Conservation (phyloP, 2,888 invertebrate species). For the Apamea monoglypha region DNA sequence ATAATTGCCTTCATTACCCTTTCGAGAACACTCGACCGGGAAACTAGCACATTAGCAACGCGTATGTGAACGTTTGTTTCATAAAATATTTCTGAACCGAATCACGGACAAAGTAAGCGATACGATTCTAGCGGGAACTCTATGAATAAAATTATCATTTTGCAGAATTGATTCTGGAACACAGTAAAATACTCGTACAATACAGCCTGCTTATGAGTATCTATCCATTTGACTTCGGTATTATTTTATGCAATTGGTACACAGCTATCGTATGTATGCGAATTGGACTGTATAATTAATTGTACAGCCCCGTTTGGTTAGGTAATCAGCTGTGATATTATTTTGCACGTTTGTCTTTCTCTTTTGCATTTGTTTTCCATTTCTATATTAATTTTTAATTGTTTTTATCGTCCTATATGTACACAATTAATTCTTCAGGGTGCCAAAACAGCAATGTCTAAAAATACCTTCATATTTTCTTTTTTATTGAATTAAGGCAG, state of each 20-base stretch:
- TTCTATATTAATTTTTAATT: conserved; percentile 14
- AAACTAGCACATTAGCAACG: conserved; percentile 71
- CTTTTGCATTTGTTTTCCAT: conserved; percentile 20
- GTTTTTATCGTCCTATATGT: background rate
- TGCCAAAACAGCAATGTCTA: background rate
- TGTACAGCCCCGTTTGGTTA: conserved; percentile 34
- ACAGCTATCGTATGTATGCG: conserved; percentile 57
- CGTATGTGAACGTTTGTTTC: conserved; percentile 76
- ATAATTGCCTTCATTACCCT: conserved; percentile 70
- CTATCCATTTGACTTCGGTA: conserved; percentile 67
- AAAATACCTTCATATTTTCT: conserved; percentile 2
- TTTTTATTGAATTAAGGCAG: conserved; percentile 11
- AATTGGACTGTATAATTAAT: conserved; percentile 65
- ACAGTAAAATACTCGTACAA: conserved; percentile 85
- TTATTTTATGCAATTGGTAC: conserved; percentile 72
- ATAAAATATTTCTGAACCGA: conserved; percentile 87
- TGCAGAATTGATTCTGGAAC: conserved; percentile 88
- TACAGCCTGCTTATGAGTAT: conserved; percentile 82
- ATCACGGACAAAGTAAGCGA: conserved; percentile 89
- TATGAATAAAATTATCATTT: conserved; percentile 90
- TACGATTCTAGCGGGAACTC: conserved; percentile 88
- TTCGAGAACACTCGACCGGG: conserved; percentile 62
- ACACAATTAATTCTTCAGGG: background rate
- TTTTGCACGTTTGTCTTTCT: conserved; percentile 34
- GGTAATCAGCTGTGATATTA: conserved; percentile 58